Base-by-base conservation (phyloP, 2,797 vertebrate species). In the Rachycentron canadum region DNA sequence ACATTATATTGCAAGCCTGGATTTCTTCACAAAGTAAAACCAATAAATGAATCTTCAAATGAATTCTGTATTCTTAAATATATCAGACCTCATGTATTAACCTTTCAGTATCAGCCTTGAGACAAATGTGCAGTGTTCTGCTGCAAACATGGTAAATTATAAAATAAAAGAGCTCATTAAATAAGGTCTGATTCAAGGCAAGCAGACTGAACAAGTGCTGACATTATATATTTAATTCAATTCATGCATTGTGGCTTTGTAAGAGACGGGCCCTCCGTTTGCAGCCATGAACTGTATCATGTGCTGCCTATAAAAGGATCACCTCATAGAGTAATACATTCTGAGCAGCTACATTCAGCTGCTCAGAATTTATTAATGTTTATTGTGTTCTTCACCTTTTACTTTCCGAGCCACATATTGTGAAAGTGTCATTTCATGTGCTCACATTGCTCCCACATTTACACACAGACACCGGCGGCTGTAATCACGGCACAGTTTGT, bases 311-410 rank as follows among this genome's bases (percentile, higher is more conserved):
- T 17, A 78, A 38, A 55, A 52, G 19, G 14, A 57, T 25, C 25
- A 25, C 28, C 16, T 61, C 34, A 73, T 41, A 62, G 57, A 32
- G 32, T 32, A n/a, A n/a, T n/a, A n/a, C n/a, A n/a, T 77, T 53
- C n/a, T 66, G 57, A 55, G 28, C 21, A 7, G 41, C 17, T 74
- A 65, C 57, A 49, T 74, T 70, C 25, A 55, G 32, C 59, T 41
- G 8, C 56, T 43, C 72, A 1, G 2, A 64, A 53, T 57, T 13
- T 47, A 78, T 69, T 41, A 58, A 36, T 75, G 56, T 58, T 73
- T 66, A 71, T 72, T 58, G 9, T 59, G 36, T 34, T 79, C 38
- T 45, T 77, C 64, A 19, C 4, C 72, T 56, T 52, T 84, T 52
- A 78, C 53, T 74, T 83, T 67, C 53, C 9, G 25, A n/a, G n/a